These are phyloP conservation scores for Chloroceryle amazona DNA, from an alignment of 2,797 vertebrate species.

Conservation along the genomic window DNA sequence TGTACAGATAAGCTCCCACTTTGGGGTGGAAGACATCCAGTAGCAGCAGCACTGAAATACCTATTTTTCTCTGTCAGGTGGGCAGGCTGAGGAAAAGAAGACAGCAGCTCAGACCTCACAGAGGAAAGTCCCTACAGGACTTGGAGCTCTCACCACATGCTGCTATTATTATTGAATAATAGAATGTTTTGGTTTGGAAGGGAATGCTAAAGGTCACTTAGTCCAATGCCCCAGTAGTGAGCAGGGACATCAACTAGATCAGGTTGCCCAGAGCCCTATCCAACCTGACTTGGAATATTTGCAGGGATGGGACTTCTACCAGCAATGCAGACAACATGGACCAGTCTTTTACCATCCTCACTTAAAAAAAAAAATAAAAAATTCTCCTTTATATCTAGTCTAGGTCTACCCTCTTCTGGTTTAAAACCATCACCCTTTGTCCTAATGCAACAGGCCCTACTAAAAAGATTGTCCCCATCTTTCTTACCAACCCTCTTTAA, in stretches of 20 bases:
- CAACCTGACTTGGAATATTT: not conserved
- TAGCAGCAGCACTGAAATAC: not conserved
- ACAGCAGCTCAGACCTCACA: not conserved
- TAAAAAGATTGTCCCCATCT: not conserved
- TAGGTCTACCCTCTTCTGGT: not conserved
- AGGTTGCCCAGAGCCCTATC: not conserved
- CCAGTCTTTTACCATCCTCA: not conserved
- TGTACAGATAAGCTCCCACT: conserved; percentile 22
- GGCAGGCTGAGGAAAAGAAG: not conserved
- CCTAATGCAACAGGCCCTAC: not conserved
- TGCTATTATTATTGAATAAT: not conserved
- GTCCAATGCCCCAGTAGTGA: not conserved
- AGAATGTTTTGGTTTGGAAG: not conserved
- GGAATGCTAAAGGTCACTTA: not conserved
- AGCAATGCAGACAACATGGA: not conserved
- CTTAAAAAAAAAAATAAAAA: not conserved
- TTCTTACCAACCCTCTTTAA: not conserved
- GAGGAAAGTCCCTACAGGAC: not conserved
- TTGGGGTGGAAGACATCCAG: not conserved
- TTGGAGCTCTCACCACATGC: not conserved
- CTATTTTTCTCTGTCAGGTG: not conserved
- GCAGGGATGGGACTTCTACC: not conserved
- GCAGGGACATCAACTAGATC: not conserved
- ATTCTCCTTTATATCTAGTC: not conserved
- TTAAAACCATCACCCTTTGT: not conserved